Conservation (phyloP, 2,797 vertebrate genomes). For the Simalia tracyae region DNA sequence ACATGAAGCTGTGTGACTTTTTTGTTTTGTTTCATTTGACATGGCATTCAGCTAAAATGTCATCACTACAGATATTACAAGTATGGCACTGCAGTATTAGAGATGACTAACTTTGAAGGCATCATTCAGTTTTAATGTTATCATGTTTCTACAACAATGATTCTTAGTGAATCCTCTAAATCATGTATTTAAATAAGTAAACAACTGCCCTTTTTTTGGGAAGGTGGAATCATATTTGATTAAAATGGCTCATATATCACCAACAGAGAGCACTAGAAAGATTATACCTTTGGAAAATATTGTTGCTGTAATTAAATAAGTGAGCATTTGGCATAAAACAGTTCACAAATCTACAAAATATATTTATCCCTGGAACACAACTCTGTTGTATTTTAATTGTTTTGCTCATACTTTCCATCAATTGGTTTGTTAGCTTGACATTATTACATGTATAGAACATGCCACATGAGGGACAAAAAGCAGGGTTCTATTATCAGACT, state of each 20-base stretch:
- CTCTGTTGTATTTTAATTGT: neutral
- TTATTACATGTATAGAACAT: neutral
- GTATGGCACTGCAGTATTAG: neutral
- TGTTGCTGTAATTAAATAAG: neutral
- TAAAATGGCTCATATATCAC: neutral
- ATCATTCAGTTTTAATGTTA: neutral
- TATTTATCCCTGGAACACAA: neutral
- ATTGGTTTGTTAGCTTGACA: neutral
- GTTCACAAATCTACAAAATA: neutral
- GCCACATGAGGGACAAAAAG: neutral
- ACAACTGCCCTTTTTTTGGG: neutral
- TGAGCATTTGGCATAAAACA: neutral
- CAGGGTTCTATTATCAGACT: neutral
- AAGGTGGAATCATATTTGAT: neutral
- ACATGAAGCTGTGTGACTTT: neutral
- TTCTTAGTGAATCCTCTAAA: neutral
- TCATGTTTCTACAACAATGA: neutral
- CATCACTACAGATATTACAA: neutral
- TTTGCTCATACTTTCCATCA: constrained; percentile 5
- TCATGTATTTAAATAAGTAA: neutral
- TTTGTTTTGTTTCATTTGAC: neutral
- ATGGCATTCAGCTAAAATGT: neutral
- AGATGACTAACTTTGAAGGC: neutral
- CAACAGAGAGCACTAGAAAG: neutral
- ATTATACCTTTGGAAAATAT: neutral